A percentile compares a stretch with the other conserved stretches of the same genome.
phyloP scores from a whole-genome alignment of 2,113 vertebrate genomes.

The Rutilus rutilus region DNA sequence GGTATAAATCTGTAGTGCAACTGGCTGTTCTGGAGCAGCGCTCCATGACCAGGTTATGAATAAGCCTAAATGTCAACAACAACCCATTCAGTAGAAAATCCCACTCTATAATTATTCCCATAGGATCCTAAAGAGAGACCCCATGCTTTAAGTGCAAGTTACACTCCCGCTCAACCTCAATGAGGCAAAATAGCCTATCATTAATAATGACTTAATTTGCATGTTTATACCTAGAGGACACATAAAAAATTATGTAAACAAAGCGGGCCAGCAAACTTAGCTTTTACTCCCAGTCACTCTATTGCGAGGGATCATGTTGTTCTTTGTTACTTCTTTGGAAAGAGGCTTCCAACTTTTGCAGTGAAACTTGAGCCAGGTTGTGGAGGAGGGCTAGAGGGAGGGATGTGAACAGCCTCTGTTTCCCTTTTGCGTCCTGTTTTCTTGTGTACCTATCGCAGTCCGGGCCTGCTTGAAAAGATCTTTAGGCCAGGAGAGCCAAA shows the following conservation, averaged over 20 bases:
- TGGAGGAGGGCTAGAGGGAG: conserved; percentile 37
- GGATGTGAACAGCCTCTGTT: conserved; percentile 45
- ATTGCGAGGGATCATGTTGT: conserved; percentile 63
- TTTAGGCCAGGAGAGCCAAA: conserved; percentile 25
- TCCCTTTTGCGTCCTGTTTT: conserved; percentile 46
- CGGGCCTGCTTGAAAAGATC: conserved; percentile 51
- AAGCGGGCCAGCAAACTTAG: background rate
- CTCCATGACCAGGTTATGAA: conserved; percentile 18
- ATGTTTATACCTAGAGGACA: conserved; percentile 8
- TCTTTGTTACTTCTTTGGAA: conserved; percentile 68
- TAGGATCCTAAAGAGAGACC: conserved; percentile 47
- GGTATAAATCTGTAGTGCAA: background rate
- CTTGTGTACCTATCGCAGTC: conserved; percentile 58
- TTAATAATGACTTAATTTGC: conserved; percentile 36
- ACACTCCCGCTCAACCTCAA: conserved; percentile 26
- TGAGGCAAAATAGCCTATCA: conserved; percentile 22
- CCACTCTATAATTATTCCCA: conserved; percentile 48
- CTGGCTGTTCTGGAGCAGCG: background rate
- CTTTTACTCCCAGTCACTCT: conserved; percentile 59
- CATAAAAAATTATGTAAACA: conserved; percentile 13
- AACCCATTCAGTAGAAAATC: conserved; percentile 42
- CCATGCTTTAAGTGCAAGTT: conserved; percentile 23
- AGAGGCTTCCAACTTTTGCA: conserved; percentile 65
- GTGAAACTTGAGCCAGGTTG: conserved; percentile 56
- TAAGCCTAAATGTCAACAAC: conserved; percentile 5